A percentile compares a stretch with the other conserved stretches of the same genome.
Evolutionary conservation across 2,797 vertebrate genomes (phyloP).

Genomic region (Oceanodroma leucorhoa): DNA sequence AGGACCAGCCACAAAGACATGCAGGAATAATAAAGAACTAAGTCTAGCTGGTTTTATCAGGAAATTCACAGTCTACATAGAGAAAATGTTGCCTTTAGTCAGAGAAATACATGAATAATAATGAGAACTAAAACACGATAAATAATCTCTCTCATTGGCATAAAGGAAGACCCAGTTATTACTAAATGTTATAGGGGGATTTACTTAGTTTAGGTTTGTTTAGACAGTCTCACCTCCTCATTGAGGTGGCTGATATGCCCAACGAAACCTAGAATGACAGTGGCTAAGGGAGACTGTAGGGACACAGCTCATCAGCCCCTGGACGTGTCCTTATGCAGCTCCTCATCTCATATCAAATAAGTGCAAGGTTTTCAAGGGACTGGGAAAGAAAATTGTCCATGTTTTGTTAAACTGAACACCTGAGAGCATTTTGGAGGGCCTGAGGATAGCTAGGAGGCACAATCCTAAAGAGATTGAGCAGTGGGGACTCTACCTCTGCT

Average conservation of each 20-base stretch:
- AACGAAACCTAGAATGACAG: background rate
- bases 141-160: background rate
- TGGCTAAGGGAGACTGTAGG: background rate
- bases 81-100: conserved; percentile 20
- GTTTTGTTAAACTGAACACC: background rate
- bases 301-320: background rate
- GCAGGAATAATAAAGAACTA: conserved; percentile 29
- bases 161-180: background rate
- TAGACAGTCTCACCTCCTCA: background rate
- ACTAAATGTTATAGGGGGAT: background rate
- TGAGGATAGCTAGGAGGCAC: background rate
- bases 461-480: background rate
- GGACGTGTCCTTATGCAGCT: background rate
- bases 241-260: background rate
- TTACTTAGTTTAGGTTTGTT: background rate
- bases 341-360: background rate
- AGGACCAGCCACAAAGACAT: background rate
- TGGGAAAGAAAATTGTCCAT: background rate
- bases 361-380: background rate
- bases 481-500: background rate
- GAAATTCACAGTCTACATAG: conserved; percentile 10
- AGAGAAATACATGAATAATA: conserved; percentile 18
- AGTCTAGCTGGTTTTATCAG: background rate
- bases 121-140: background rate
- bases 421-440: background rate